A percentile compares a stretch with the other conserved stretches of the same genome.
Conservation (phyloP, 2,888 invertebrate genomes). For the Diogma glabrata region DNA sequence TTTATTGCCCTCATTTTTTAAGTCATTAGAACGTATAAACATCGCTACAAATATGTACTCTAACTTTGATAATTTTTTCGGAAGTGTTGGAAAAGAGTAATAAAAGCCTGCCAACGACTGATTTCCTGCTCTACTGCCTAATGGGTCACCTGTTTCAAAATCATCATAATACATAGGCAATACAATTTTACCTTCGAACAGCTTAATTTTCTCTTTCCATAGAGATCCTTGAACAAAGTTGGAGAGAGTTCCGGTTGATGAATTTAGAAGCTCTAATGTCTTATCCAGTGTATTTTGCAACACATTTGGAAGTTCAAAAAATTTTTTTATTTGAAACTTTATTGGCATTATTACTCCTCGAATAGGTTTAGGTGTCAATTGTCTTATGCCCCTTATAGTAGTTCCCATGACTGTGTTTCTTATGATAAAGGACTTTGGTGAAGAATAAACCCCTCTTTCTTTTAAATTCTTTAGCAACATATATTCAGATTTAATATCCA, state of each 20-base stretch:
- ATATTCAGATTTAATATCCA: too few relatives aligned
- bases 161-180: slow-evolving; percentile 14
- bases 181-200: slow-evolving; percentile 10
- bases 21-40: slow-evolving; percentile 15
- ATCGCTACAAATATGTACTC: slow-evolving; percentile 15
- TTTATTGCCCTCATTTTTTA: slow-evolving; percentile 14
- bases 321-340: slow-evolving; percentile 16
- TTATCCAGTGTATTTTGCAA: slow-evolving; percentile 11
- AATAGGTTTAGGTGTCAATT: slow-evolving; percentile 13
- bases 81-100: slow-evolving; percentile 14
- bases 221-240: slow-evolving; percentile 13
- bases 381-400: slow-evolving; percentile 12
- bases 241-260: slow-evolving; percentile 11
- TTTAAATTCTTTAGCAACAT: too few relatives aligned
- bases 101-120: slow-evolving; percentile 15
- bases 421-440: too few relatives aligned
- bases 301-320: slow-evolving; percentile 15
- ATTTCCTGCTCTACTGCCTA: slow-evolving; percentile 14
- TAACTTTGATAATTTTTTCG: slow-evolving; percentile 11
- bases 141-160: slow-evolving; percentile 15
- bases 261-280: slow-evolving; percentile 1
- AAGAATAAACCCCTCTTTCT: too few relatives aligned
- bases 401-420: too few relatives aligned
- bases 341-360: slow-evolving; percentile 15
- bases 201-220: slow-evolving; percentile 11